Base-by-base conservation (phyloP, 2,888 invertebrate species). In the Chesias legatella region DNA sequence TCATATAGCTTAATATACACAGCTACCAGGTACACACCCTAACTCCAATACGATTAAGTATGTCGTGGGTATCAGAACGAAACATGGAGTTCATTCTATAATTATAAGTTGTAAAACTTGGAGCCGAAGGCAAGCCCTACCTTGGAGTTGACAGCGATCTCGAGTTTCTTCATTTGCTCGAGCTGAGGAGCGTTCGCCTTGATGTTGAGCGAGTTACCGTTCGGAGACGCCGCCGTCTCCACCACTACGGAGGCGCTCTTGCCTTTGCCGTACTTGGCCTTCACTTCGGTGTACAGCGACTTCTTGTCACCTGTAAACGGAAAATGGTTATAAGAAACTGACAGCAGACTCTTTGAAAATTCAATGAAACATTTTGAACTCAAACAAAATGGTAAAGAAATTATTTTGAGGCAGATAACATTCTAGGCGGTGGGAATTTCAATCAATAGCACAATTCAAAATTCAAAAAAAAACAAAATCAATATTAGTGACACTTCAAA, bases 121-220 rank as follows among this genome's bases (percentile, higher is more conserved):
- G 23, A 0, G 7, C 3, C 2, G 1, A 1, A 11, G n/a, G 6
- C 1, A 6, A n/a, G 7, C 11, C 17, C 51, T 51, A 84, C 88
- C 82, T 78, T 90, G n/a, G 80, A 76, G 23, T 82, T 70, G 0
- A 91, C 65, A 10, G 69, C 60, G 1, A 92, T 21, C 11, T 89
- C 84, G 1, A 91, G 62, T 22, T 80, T 81, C 67, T 90, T 90
- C 10, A 83, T 60, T 1, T 82, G 73, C 24, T 91, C 91, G 17
- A 76, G 67, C 1, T 91, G 59, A 59, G 89, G 56, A 69, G 75
- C 63, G 48, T 63, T 65, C 2, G 68, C 67, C 32, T 68, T 67
- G 17, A 88, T 33, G 27, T 55, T 55, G 4, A 83, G 13, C 4
- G 51, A 51, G 43, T 74, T 67, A 30, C 81, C 79, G 7, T 65